Conservation (phyloP, 2,113 vertebrate species). For the Thamnophis sirtalis region DNA sequence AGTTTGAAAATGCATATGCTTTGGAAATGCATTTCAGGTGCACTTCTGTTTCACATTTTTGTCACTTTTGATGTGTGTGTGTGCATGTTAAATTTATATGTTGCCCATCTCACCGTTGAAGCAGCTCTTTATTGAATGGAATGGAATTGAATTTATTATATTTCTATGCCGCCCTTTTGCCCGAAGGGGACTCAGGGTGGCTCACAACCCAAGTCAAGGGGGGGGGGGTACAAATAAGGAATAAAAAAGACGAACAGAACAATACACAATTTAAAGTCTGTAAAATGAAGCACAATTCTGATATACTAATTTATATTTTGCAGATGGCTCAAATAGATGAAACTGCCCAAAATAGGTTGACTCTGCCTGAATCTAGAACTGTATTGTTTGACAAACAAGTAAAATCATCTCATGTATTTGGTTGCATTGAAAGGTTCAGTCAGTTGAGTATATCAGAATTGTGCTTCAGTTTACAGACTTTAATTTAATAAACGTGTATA, state of each 20-base stretch:
- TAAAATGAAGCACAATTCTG: no score
- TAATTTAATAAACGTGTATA: constrained; percentile 41
- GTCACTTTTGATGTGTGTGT: background rate
- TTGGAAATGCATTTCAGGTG: background rate
- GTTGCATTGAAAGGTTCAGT: constrained; percentile 2
- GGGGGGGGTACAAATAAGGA: no score
- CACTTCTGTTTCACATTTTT: background rate
- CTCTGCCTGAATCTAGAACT: background rate
- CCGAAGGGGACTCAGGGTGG: no score
- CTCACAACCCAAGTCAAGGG: no score
- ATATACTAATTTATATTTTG: no score
- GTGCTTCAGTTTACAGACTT: constrained; percentile 24
- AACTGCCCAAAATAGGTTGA: background rate
- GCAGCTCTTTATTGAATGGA: no score
- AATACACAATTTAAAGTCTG: no score
- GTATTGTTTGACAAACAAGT: background rate
- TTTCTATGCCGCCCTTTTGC: no score
- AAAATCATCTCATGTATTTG: background rate
- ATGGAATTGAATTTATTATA: no score
- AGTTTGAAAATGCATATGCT: background rate
- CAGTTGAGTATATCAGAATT: constrained; percentile 18
- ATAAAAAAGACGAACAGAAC: no score
- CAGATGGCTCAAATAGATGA: background rate
- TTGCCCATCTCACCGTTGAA: no score
- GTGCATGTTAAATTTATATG: no score